Evolutionary conservation across 2,113 vertebrate genomes (phyloP), one percentile per base, ranked within the genome.

Genomic region (Pelecanus crispus): DNA sequence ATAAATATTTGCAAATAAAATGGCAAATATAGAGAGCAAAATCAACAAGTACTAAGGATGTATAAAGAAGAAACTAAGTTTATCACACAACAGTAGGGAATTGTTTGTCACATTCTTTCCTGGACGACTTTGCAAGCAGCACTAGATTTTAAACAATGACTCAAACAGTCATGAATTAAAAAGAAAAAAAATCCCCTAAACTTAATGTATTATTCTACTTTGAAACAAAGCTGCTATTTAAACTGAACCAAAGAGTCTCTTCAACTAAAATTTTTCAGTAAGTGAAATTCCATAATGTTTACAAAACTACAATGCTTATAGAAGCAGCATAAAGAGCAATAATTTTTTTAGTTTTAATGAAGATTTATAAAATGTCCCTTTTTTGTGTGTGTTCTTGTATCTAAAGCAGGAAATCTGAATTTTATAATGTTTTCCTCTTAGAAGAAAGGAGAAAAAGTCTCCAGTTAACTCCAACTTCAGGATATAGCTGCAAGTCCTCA

Each of bases 71-170:
- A 86, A 73, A 32, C 8, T 50, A 59, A 71, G 62, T 61, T 86
- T 80, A 71, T 77, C 73, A 62, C 53, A 73, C 26, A 49, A 80
- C 81, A 85, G 66, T 36, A 83, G 38, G 72, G 49, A 50, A 53
- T 25, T 74, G 42, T 81, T 93, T 81, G 62, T 75, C 56, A 92
- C 74, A 91, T 93, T 93, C 72, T 74, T 90, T 87, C 65, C n/a
- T 0, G 0, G 61, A 71, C 81, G 59, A 59, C 65, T 87, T n/a
- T 87, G 81, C 55, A 87, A 94, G 45, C 22, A 90, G 68, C 58
- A 63, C 55, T 91, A 91, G 68, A 88, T 95, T 97, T 96, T 91
- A 95, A 97, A 97, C 91, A 96, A 84, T 45, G 70, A 90, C 70
- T 80, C 75, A 85, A 95, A 96, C 47, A 97, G 55, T 73, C 81